Evolutionary conservation across 1,140 invertebrate genomes (phyloP).

Genomic region (Zaprionus davidi): DNA sequence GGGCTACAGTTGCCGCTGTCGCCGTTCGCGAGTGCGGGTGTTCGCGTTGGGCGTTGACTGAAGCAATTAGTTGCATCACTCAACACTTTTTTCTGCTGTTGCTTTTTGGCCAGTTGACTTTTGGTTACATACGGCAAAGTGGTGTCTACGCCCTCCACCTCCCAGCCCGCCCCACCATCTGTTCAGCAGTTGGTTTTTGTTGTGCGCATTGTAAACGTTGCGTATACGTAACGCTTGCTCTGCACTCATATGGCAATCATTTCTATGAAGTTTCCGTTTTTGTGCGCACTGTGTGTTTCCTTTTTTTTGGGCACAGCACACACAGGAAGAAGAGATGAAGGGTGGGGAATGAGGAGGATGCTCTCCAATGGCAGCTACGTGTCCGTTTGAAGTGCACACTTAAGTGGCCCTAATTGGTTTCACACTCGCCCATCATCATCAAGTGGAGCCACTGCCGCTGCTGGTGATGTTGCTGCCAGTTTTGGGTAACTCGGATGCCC

Average conservation of each 20-base stretch:
- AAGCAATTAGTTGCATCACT: slow-evolving; percentile 82
- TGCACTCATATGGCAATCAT: slow-evolving; percentile 58
- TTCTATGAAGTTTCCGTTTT: slow-evolving; percentile 53
- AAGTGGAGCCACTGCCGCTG: slow-evolving; percentile 51
- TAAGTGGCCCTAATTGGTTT: slow-evolving; percentile 82
- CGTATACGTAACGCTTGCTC: slow-evolving; percentile 69
- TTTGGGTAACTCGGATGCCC: slow-evolving; percentile 39
- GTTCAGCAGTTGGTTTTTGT: slow-evolving; percentile 53
- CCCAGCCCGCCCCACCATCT: not conserved
- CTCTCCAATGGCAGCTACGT: slow-evolving; percentile 25
- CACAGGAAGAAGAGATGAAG: not conserved
- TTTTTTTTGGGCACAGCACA: slow-evolving; percentile 30
- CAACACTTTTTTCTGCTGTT: slow-evolving; percentile 61
- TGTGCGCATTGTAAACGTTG: slow-evolving; percentile 61
- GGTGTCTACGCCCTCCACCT: not conserved
- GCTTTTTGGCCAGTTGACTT: slow-evolving; percentile 74
- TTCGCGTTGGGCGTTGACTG: slow-evolving; percentile 40
- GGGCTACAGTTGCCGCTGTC: slow-evolving; percentile 29
- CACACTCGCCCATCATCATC: slow-evolving; percentile 66
- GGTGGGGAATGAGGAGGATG: not conserved
- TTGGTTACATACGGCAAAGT: slow-evolving; percentile 66
- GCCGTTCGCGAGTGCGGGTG: slow-evolving; percentile 3
- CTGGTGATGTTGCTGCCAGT: slow-evolving; percentile 7
- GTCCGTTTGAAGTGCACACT: slow-evolving; percentile 74
- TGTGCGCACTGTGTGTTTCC: slow-evolving; percentile 14